These are phyloP conservation scores for Pionites leucogaster DNA, from an alignment of 2,113 vertebrate species.

Conservation along the genomic window DNA sequence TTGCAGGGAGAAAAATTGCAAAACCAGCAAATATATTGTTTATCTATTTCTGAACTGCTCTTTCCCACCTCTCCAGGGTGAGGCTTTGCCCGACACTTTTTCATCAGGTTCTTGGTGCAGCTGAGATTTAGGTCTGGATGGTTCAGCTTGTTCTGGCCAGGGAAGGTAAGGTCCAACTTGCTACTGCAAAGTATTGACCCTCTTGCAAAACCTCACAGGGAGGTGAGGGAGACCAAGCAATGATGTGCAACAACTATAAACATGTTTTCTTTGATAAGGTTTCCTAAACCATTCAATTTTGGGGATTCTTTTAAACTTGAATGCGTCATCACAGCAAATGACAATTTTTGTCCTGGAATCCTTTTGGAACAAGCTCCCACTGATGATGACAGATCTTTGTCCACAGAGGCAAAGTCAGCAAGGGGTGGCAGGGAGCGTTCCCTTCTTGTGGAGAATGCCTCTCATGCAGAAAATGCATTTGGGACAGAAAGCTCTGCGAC, in stretches of 20 bases:
- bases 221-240: neutral
- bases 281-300: neutral
- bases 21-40: slow-evolving; percentile 23
- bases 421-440: neutral
- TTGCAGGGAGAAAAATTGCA: slow-evolving; percentile 34
- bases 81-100: neutral
- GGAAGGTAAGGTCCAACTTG: neutral
- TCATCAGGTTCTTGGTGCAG: neutral
- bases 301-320: neutral
- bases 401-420: neutral
- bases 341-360: neutral
- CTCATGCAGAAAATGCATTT: neutral
- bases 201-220: neutral
- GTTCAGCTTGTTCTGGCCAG: neutral
- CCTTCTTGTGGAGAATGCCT: fast-evolving
- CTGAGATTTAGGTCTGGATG: neutral
- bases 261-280: neutral
- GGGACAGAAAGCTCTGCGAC: neutral
- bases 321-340: neutral
- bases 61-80: neutral
- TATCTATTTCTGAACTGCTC: neutral
- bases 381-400: neutral
- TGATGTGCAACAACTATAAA: neutral
- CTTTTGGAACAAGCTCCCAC: neutral
- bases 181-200: neutral